Percentiles rank a stretch among this genome's conserved stretches.
Conservation (phyloP, 2,113 vertebrate species). For the Narcine bancroftii region DNA sequence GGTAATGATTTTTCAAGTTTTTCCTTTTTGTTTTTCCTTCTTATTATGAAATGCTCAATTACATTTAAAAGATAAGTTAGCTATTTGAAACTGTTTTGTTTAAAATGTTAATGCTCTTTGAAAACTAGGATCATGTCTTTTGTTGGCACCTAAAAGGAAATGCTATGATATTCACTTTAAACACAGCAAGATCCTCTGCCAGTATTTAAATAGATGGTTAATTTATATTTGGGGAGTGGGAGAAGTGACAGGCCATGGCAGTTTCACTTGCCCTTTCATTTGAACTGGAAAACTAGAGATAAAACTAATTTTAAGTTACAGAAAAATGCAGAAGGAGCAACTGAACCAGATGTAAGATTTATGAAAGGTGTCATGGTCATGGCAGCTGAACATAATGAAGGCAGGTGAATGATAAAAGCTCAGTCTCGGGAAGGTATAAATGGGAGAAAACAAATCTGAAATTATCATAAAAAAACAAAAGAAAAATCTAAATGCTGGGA, state of each 20-base stretch:
- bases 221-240: background rate
- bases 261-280: background rate
- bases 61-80: background rate
- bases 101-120: background rate
- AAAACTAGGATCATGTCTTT: background rate
- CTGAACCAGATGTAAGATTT: too few relatives aligned
- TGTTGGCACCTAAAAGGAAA: background rate
- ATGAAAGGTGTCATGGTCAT: too few relatives aligned
- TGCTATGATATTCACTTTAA: background rate
- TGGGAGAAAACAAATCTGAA: too few relatives aligned
- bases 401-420: too few relatives aligned
- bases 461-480: too few relatives aligned
- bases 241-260: background rate
- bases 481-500: too few relatives aligned
- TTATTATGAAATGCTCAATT: background rate
- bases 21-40: background rate
- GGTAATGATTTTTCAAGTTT: slow-evolving; percentile 51
- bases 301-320: too few relatives aligned
- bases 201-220: background rate
- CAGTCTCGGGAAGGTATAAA: too few relatives aligned
- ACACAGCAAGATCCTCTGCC: background rate
- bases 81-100: background rate
- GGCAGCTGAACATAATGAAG: too few relatives aligned
- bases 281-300: too few relatives aligned
- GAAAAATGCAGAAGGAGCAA: too few relatives aligned